Conservation (phyloP, 2,888 invertebrate genomes). For the Epinotia nisella region DNA sequence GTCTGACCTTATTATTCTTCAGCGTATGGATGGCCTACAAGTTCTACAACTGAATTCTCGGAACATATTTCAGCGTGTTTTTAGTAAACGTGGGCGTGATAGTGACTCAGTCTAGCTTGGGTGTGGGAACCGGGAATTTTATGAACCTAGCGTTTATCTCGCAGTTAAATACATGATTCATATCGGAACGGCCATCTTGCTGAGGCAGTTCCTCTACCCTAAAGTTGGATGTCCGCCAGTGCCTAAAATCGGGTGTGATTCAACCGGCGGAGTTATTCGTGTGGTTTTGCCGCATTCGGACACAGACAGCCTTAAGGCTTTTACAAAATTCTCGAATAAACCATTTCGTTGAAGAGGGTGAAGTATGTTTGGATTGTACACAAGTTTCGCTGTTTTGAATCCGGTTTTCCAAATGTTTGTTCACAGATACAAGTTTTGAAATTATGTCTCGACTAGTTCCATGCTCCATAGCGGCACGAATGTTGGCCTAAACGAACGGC, state of each 20-base stretch:
- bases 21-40: constrained; percentile 53
- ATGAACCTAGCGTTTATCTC: constrained; percentile 65
- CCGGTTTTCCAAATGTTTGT: background rate
- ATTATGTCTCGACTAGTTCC: background rate
- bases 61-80: constrained; percentile 66
- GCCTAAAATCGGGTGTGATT: constrained; percentile 71
- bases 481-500: constrained; percentile 20
- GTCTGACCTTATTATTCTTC: constrained; percentile 59
- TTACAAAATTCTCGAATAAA: constrained; percentile 1
- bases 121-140: constrained; percentile 71
- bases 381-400: constrained; percentile 6
- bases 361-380: constrained; percentile 10
- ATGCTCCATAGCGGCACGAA: constrained; percentile 15
- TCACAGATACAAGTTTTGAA: constrained; percentile 10
- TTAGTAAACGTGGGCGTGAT: constrained; percentile 75
- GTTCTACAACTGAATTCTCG: constrained; percentile 56
- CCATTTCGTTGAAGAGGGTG: background rate
- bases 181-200: constrained; percentile 66
- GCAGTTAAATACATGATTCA: constrained; percentile 64
- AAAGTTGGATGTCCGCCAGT: constrained; percentile 75
- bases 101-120: constrained; percentile 69
- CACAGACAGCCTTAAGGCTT: constrained; percentile 32
- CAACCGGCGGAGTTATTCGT: constrained; percentile 66
- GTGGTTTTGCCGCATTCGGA: constrained; percentile 63
- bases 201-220: constrained; percentile 60